phyloP scores from a whole-genome alignment of 2,797 vertebrate genomes.

The Vipera latastei region DNA sequence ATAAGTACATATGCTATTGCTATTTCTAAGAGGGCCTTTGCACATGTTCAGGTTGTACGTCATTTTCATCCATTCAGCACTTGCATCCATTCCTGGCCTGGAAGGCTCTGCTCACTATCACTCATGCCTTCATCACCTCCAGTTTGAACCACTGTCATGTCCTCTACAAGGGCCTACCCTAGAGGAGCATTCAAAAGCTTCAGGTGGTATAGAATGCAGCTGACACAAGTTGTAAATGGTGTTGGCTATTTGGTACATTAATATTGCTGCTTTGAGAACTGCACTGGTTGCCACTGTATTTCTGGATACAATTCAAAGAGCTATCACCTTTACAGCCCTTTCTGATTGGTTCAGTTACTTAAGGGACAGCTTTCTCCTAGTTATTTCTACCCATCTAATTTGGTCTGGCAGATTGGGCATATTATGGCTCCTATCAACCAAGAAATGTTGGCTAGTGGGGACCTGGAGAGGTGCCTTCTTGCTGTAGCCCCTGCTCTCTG shows the following conservation, averaged over 20 bases:
- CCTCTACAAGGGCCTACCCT: not conserved
- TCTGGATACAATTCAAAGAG: not conserved
- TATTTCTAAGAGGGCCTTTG: not conserved
- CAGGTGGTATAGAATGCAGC: not conserved
- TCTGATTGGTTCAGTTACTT: not conserved
- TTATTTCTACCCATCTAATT: not conserved
- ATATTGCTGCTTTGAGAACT: not conserved
- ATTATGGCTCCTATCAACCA: not conserved
- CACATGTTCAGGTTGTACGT: not conserved
- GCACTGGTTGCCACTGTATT: not conserved
- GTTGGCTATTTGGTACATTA: not conserved
- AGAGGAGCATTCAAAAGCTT: not conserved
- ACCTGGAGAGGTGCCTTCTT: not conserved
- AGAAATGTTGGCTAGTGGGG: not conserved
- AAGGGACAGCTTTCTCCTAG: not conserved
- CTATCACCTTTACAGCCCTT: not conserved
- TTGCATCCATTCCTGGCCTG: not conserved
- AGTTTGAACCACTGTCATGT: not conserved
- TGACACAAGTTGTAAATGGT: not conserved
- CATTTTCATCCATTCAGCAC: not conserved
- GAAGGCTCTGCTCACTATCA: not conserved
- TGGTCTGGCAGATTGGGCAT: not conserved
- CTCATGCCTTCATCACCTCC: not conserved
- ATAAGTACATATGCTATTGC: not conserved
- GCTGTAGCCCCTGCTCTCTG: not conserved